Conservation (phyloP, 2,113 vertebrate species). For the Raja brachyura region DNA sequence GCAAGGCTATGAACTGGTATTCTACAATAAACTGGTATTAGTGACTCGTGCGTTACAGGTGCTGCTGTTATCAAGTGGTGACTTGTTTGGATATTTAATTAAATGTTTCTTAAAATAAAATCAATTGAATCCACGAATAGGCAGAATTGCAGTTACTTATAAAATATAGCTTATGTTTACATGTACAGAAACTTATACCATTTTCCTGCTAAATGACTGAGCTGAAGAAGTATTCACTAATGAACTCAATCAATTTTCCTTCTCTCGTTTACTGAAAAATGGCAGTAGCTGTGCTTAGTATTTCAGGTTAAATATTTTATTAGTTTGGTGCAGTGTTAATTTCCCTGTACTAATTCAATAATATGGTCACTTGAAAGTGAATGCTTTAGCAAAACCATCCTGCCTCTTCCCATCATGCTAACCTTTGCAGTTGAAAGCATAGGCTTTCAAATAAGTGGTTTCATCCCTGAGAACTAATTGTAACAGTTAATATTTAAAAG, state of each 20-base stretch:
- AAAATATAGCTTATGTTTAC: neutral
- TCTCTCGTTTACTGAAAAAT: neutral
- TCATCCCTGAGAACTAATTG: neutral
- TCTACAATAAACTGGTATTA: neutral
- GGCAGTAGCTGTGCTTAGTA: neutral
- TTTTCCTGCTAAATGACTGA: neutral
- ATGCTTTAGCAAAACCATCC: neutral
- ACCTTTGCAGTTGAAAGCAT: neutral
- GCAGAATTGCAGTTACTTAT: neutral
- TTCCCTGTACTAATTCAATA: neutral
- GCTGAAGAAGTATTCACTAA: neutral
- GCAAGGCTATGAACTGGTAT: neutral
- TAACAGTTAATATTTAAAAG: constrained; percentile 16
- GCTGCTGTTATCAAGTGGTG: neutral
- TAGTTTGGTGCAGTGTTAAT: constrained; percentile 10
- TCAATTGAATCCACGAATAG: neutral
- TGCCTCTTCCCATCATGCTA: neutral
- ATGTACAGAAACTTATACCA: neutral
- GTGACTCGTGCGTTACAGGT: neutral
- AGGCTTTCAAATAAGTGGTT: neutral
- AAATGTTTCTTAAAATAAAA: neutral
- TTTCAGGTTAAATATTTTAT: constrained; percentile 16
- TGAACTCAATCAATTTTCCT: neutral
- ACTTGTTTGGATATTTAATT: neutral
- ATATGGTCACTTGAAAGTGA: neutral